phyloP scores from a whole-genome alignment of 2,888 invertebrate species.

The Epinotia brunnichana region DNA sequence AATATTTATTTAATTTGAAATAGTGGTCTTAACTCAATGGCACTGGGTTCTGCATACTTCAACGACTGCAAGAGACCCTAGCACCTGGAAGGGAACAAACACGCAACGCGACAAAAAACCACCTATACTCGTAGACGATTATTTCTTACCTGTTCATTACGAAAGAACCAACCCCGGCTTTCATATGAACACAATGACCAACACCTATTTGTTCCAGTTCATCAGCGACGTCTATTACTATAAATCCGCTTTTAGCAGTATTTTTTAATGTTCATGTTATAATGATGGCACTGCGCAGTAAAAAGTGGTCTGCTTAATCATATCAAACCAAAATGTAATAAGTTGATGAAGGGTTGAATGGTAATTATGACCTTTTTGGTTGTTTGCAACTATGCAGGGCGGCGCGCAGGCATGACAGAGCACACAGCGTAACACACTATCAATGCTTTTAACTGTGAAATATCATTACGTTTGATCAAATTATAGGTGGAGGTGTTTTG shows the following conservation, averaged over 20 bases:
- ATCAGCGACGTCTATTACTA: conserved; percentile 36
- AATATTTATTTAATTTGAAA: neutral
- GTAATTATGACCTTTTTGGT: neutral
- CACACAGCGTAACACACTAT: conserved; percentile 39
- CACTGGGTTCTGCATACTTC: neutral
- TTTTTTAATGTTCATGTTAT: conserved; percentile 34
- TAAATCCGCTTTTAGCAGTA: conserved; percentile 39
- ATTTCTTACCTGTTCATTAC: conserved; percentile 7
- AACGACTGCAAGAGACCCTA: neutral
- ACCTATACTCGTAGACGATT: neutral
- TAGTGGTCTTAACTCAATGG: neutral
- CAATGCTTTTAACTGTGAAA: conserved; percentile 43
- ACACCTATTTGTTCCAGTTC: conserved; percentile 33
- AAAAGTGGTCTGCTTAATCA: conserved; percentile 24
- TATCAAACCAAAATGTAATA: neutral
- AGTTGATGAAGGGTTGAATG: conserved; percentile 7
- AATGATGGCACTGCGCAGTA: conserved; percentile 33
- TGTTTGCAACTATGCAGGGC: conserved; percentile 19
- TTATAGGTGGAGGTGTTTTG: conserved; percentile 29
- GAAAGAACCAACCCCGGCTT: conserved; percentile 1
- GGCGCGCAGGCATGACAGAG: conserved; percentile 32
- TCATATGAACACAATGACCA: conserved; percentile 20
- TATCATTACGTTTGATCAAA: conserved; percentile 39
- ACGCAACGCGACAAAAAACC: conserved; percentile 22
- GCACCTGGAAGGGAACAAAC: conserved; percentile 14